Conservation (phyloP, 2,113 vertebrate genomes). For the Leptobrachium ailaonicum region DNA sequence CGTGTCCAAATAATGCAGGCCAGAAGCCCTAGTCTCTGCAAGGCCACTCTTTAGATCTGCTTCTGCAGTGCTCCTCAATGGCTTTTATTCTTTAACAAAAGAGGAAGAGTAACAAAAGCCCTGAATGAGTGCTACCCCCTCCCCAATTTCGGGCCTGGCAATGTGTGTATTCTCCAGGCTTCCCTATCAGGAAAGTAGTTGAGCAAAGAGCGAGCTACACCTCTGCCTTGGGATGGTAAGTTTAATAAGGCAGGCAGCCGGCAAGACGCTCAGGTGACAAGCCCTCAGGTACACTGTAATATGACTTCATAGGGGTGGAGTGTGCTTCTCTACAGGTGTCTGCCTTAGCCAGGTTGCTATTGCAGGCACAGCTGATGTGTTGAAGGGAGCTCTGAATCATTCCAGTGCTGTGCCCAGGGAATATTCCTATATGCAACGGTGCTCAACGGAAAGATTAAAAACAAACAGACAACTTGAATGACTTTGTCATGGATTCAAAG, state of each 20-base stretch:
- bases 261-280: slow-evolving; percentile 69
- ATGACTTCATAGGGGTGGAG: slow-evolving; percentile 75
- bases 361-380: slow-evolving; percentile 49
- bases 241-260: slow-evolving; percentile 42
- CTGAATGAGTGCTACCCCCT: slow-evolving; percentile 15
- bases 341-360: slow-evolving; percentile 67
- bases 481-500: slow-evolving; percentile 67
- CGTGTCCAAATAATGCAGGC: background rate
- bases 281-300: slow-evolving; percentile 56
- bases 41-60: background rate
- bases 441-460: background rate
- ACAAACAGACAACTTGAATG: background rate
- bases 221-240: slow-evolving; percentile 45
- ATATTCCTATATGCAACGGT: background rate
- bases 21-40: background rate
- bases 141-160: slow-evolving; percentile 6
- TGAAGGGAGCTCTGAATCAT: slow-evolving; percentile 44
- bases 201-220: slow-evolving; percentile 27
- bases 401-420: slow-evolving; percentile 32
- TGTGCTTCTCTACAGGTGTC: slow-evolving; percentile 67
- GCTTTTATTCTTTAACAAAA: slow-evolving; percentile 12
- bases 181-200: slow-evolving; percentile 26
- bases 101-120: slow-evolving; percentile 25
- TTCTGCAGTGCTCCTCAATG: slow-evolving; percentile 16
- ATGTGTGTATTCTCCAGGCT: slow-evolving; percentile 10